phyloP scores from a whole-genome alignment of 1,140 invertebrate species.

The Scaptomyza montana region DNA sequence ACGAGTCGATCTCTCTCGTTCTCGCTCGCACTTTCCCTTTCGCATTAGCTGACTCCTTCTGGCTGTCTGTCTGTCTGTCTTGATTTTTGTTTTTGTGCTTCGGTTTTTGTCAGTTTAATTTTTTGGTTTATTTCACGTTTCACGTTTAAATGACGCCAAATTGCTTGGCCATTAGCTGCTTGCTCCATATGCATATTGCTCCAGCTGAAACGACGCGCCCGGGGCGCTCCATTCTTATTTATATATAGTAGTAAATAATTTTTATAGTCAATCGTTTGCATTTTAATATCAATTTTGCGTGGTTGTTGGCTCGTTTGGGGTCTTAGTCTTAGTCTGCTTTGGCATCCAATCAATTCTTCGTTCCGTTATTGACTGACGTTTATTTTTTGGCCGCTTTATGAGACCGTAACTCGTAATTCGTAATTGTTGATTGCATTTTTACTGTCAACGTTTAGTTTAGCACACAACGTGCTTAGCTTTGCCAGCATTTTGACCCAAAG shows the following conservation, averaged over 20 bases:
- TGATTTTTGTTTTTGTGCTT: slow-evolving; percentile 1
- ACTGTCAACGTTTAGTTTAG: slow-evolving; percentile 64
- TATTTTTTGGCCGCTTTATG: slow-evolving; percentile 78
- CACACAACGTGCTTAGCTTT: slow-evolving; percentile 43
- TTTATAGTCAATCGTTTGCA: slow-evolving; percentile 77
- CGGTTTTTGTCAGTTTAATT: slow-evolving; percentile 71
- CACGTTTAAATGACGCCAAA: slow-evolving; percentile 76
- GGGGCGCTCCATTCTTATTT: slow-evolving; percentile 31
- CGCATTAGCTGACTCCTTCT: slow-evolving; percentile 1
- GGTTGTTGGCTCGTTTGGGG: not conserved
- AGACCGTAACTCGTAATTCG: slow-evolving; percentile 77
- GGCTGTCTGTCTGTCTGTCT: slow-evolving; percentile 16
- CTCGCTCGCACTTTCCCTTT: slow-evolving; percentile 4
- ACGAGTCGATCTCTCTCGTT: slow-evolving; percentile 32
- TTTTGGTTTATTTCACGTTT: slow-evolving; percentile 70
- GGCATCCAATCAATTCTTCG: slow-evolving; percentile 60
- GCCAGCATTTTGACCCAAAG: not conserved
- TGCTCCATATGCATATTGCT: slow-evolving; percentile 58
- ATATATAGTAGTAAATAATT: slow-evolving; percentile 60
- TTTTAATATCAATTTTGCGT: slow-evolving; percentile 75
- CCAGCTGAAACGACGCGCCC: slow-evolving; percentile 25
- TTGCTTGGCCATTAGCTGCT: slow-evolving; percentile 68
- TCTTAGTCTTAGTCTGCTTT: slow-evolving; percentile 5
- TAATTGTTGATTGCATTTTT: slow-evolving; percentile 77
- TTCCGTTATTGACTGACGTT: slow-evolving; percentile 67